Percentiles rank a stretch among this genome's conserved stretches.
These are phyloP conservation scores for Plectropomus leopardus DNA, from an alignment of 2,113 vertebrate species.

Conservation along the genomic window DNA sequence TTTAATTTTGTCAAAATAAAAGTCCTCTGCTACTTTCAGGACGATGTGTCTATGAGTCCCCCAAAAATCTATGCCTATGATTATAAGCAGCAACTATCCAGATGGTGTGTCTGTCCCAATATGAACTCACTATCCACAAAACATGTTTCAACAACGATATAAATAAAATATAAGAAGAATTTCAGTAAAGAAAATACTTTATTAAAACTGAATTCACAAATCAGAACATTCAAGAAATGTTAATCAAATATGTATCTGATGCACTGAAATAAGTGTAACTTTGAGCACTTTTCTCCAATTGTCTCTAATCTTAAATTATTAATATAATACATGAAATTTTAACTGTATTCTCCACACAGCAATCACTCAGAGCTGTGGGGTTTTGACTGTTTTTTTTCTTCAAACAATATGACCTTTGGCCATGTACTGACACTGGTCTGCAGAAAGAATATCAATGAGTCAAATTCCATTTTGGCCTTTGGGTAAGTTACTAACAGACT, in stretches of 20 bases:
- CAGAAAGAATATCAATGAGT: not conserved
- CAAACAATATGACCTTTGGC: not conserved
- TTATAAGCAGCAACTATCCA: not conserved
- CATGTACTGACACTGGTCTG: not conserved
- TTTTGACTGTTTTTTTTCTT: not conserved
- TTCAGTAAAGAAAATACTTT: not conserved
- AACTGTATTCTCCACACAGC: not conserved
- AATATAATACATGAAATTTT: not conserved
- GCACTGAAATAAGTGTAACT: not conserved
- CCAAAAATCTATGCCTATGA: too few relatives aligned
- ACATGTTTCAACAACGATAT: not conserved
- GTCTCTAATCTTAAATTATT: not conserved
- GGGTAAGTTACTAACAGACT: not conserved
- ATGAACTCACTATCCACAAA: not conserved
- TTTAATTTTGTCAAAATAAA: too few relatives aligned
- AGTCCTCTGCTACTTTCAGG: too few relatives aligned
- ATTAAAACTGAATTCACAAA: not conserved
- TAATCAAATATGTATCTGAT: not conserved
- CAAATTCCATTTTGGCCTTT: not conserved
- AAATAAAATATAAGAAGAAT: not conserved
- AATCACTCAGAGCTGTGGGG: not conserved
- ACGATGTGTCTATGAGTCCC: too few relatives aligned
- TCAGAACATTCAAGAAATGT: not conserved
- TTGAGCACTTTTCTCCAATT: too few relatives aligned
- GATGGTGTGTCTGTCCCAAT: not conserved